Evolutionary conservation across 2,113 vertebrate species (phyloP), one percentile per base, ranked within the genome.

Genomic region (Syrmaticus mikado): DNA sequence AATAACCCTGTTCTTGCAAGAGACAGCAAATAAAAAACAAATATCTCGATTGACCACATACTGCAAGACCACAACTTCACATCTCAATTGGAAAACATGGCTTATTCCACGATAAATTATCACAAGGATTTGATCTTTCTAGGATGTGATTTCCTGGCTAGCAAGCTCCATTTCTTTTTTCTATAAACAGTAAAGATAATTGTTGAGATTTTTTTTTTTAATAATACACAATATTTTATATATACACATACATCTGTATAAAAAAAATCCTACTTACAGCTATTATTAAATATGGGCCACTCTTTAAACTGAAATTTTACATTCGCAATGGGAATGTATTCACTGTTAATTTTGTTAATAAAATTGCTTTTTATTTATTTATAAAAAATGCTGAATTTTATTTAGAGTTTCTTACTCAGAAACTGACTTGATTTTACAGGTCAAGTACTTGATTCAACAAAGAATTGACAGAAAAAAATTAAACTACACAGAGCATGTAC

Each of bases 1-100:
- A 97, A 95, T 95, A 97, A 96, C 48, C 82, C 57, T 89, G 82
- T 83, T 86, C 73, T 95, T 97, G 67, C 83, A 83, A 81, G 77
- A 96, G 82, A 93, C 64, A 93, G 68, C 36, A 93, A 87, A 96
- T 85, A 91, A 82, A 46, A 73, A 87, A 94, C 90, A 91, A 93
- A 67, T 60, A 87, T 92, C 87, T 88, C 93, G 85, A 83, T 5
- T 84, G 95, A 84, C 94, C 92, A 86, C 91, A 96, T 90, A 61
- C 73, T 81, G 73, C 65, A 91, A 83, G 76, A 92, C 85, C 91
- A 70, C 70, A 82, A 61, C 66, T 92, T 92, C 87, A 92, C 43
- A 65, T 95, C 94, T 95, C 94, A 83, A 95, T 83, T 91, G 95
- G 87, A 92, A 94, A 73, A 86, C 76, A 57, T 0, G 1, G 80